Base-by-base conservation (phyloP, 1,140 invertebrate species). In the Diorhabda sublineata region DNA sequence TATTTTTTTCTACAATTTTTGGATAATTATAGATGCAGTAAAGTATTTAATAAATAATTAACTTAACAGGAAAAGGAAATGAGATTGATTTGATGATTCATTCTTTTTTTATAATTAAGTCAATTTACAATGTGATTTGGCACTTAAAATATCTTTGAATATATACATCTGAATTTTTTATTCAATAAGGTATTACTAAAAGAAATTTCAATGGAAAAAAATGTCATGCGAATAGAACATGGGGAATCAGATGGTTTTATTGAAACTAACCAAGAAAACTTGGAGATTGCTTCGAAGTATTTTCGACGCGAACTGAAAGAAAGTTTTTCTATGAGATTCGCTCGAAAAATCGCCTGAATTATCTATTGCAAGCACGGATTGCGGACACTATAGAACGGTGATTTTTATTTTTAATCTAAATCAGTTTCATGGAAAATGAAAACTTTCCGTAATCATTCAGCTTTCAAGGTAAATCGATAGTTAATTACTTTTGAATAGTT, bases 151-250 rank as follows among this genome's bases (percentile, higher is more conserved):
- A 26, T 26, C 26, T 26, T 26, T 26, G 26, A 26, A 26, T 26
- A 26, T 26, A 26, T 26, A 26, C 26, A 26, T 26, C 26, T 26
- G 26, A 26, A 2, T 26, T 1, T 26, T 26, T 26, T 1, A 26
- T 26, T 26, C 26, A 26, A 26, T 26, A 26, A 73, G 65, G 67
- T 68, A 58, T 61, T 66, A 45, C 65, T 67, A 68, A 68, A 70
- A 70, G 66, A 67, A 71, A 69, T 64, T 70, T 70, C 71, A 73
- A 73, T 73, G 72, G 26, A 26, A 73, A 73, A 73, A 73, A 73
- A 69, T 73, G 70, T 71, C 68, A 63, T 61, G 71, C 66, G 68
- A 72, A 68, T 68, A 69, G 69, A 72, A 72, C 71, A 73, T 70
- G 66, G 61, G 60, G 69, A 71, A 73, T 73, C 72, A 73, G 72